Conservation (phyloP, 1,140 invertebrate genomes). For the Phymastichus coffea region DNA sequence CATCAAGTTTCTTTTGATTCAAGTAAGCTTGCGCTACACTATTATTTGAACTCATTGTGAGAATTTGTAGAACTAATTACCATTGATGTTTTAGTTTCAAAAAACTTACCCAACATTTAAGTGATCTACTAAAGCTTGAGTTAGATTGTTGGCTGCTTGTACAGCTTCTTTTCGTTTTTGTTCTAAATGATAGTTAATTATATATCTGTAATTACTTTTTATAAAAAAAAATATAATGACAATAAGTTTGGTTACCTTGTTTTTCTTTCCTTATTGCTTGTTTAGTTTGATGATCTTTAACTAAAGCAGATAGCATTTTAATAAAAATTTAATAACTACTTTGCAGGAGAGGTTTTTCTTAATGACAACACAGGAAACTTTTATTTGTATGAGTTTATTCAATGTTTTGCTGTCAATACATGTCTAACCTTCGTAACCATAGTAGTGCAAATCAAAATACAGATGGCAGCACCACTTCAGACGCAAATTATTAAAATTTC, state of each 20-base stretch:
- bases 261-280: conserved; percentile 76
- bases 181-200: conserved; percentile 64
- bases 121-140: conserved; percentile 93
- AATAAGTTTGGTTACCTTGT: conserved; percentile 66
- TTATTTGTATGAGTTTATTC: conserved; percentile 10
- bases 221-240: conserved; percentile 18
- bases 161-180: conserved; percentile 91
- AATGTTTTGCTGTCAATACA: conserved; percentile 4
- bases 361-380: not conserved
- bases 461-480: too few species aligned
- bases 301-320: conserved; percentile 79
- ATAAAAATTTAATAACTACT: not conserved
- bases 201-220: conserved; percentile 19
- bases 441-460: too few species aligned
- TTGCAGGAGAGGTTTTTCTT: not conserved
- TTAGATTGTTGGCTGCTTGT: conserved; percentile 85
- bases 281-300: conserved; percentile 84
- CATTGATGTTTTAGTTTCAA: not conserved
- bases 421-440: too few species aligned
- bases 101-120: conserved; percentile 89
- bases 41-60: conserved; percentile 33
- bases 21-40: conserved; percentile 95
- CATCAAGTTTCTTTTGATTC: conserved; percentile 96
- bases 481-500: too few species aligned
- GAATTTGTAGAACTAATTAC: conserved; percentile 8